Percentiles rank a stretch among this genome's conserved stretches.
phyloP scores from a whole-genome alignment of 1,140 invertebrate species.

The Monomorium pharaonis region DNA sequence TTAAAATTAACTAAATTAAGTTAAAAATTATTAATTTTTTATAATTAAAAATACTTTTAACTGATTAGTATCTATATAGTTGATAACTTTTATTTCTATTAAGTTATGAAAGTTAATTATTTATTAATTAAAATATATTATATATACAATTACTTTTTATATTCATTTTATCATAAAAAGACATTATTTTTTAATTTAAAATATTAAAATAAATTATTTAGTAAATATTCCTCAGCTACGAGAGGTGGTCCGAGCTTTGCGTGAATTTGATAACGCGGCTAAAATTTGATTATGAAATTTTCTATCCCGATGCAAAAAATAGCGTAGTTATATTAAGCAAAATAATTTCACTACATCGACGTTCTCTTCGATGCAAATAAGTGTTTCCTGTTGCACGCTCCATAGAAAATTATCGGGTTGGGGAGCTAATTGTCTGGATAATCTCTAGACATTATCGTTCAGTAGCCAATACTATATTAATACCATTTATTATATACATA shows the following conservation, averaged over 20 bases:
- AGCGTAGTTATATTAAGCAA: neutral
- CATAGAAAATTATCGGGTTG: neutral
- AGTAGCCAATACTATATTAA: neutral
- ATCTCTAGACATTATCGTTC: neutral
- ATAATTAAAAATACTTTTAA: too few relatives aligned
- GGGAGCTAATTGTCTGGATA: slow-evolving; percentile 35
- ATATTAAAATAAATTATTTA: neutral
- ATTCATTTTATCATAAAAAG: neutral
- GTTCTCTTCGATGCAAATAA: slow-evolving; percentile 26
- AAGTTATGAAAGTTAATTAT: neutral
- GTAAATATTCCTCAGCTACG: neutral
- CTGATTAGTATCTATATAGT: neutral
- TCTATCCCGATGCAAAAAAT: neutral
- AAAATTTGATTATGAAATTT: neutral
- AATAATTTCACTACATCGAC: neutral
- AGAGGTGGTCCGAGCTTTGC: neutral
- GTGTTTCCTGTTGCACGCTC: slow-evolving; percentile 39
- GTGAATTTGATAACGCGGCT: neutral
- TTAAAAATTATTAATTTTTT: too few relatives aligned
- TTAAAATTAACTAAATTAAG: too few relatives aligned
- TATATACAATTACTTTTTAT: too few relatives aligned
- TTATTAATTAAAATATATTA: neutral
- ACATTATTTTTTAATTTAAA: neutral
- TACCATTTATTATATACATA: neutral
- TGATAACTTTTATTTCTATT: neutral